Percentiles rank a stretch among this genome's conserved stretches.
phyloP scores from a whole-genome alignment of 2,797 vertebrate genomes.

The Macropodus opercularis region DNA sequence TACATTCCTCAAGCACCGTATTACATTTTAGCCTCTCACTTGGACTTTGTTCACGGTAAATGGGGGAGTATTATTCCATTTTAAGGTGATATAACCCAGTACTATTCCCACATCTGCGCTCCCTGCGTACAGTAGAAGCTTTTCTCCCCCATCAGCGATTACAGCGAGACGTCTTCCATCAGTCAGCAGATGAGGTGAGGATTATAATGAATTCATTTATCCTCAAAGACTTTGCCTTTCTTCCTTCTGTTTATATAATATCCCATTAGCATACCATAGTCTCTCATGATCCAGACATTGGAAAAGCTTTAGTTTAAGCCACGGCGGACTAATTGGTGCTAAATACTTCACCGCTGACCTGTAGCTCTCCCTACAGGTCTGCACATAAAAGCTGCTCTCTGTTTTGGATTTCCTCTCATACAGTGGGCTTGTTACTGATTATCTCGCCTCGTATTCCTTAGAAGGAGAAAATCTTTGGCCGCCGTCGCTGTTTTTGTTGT shows the following conservation, averaged over 20 bases:
- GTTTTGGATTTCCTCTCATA: constrained; percentile 46
- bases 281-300: constrained; percentile 30
- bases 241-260: constrained; percentile 42
- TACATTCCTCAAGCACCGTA: constrained; percentile 59
- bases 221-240: constrained; percentile 52
- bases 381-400: constrained; percentile 57
- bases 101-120: constrained; percentile 49
- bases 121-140: constrained; percentile 28
- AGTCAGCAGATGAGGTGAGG: constrained; percentile 60
- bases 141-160: constrained; percentile 46
- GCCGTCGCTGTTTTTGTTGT: constrained; percentile 20
- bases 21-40: constrained; percentile 51
- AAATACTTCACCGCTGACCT: constrained; percentile 62
- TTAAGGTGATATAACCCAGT: constrained; percentile 31
- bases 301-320: constrained; percentile 35
- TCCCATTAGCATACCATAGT: constrained; percentile 49
- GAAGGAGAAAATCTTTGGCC: constrained; percentile 61
- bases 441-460: constrained; percentile 30
- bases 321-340: constrained; percentile 40
- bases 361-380: constrained; percentile 52
- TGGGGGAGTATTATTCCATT: constrained; percentile 51
- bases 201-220: constrained; percentile 66
- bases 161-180: constrained; percentile 57
- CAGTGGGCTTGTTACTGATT: constrained; percentile 42
- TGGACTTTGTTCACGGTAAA: constrained; percentile 52